Evolutionary conservation across 1,140 invertebrate species (phyloP), one percentile per base, ranked within the genome.

Genomic region (Druon quercuslanigerum): DNA sequence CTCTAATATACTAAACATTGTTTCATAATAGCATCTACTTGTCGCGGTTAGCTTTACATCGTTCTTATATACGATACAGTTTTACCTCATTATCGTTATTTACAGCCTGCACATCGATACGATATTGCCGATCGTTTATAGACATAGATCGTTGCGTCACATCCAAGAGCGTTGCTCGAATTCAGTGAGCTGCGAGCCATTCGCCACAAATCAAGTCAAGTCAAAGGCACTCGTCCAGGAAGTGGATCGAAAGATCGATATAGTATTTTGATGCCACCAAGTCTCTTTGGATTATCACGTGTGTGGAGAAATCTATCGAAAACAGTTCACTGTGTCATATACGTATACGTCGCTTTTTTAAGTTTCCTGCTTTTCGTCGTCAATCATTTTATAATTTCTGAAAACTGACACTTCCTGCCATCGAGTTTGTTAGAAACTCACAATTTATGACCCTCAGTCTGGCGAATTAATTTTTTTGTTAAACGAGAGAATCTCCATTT

Each of bases 81-180:
- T 66, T 66, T 66, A 66, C 60, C 60, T 66, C 60, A 66, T 66
- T 40, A 66, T 66, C 60, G 60, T 66, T 66, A 66, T 66, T 66
- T 66, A 66, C 60, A 66, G 60, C 60, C 9, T 40, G 60, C 25
- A 66, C 60, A 66, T 66, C 60, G 60, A 66, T 66, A n/a, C 13
- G 25, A 66, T 66, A 66, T 66, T 66, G 60, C 60, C 25, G 33
- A 66, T 66, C 60, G 25, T 13, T 66, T 66, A 46, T 46, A 66
- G 40, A 66, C 60, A 66, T 33, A 66, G 60, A 66, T 66, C 60
- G 60, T 66, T 66, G 40, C 60, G 60, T 66, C 60, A 66, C 60
- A 66, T 25, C 25, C 60, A 66, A 66, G 60, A 66, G 13, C n/a
- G 16, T 14, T n/a, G 60, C 25, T 66, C 25, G 33, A 33, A 66